Conservation (phyloP, 2,797 vertebrate genomes). For the Hypotaenidia okinawae region DNA sequence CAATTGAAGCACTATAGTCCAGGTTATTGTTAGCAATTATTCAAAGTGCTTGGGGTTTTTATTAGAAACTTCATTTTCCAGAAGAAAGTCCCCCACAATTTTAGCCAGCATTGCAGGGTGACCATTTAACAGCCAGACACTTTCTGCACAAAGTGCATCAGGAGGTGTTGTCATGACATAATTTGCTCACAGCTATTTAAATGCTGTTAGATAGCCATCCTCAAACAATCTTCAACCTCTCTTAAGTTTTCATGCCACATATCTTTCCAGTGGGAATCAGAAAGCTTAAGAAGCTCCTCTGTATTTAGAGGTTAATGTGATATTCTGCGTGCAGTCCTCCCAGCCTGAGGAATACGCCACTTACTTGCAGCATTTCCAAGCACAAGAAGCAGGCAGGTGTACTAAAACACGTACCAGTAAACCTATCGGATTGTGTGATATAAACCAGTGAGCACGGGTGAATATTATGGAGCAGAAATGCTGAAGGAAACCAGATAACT, state of each 20-base stretch:
- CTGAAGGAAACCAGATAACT: background rate
- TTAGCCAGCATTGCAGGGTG: background rate
- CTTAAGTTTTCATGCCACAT: background rate
- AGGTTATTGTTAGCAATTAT: constrained; percentile 72
- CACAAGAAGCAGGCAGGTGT: background rate
- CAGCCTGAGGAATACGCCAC: background rate
- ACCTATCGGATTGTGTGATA: background rate
- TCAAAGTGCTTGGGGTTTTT: constrained; percentile 23
- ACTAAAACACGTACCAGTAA: background rate
- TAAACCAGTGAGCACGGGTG: background rate
- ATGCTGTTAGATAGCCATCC: background rate
- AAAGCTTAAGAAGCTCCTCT: background rate
- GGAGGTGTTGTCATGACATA: background rate
- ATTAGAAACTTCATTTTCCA: constrained; percentile 50
- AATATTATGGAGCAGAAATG: background rate
- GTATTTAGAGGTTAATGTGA: background rate
- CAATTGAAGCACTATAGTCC: constrained; percentile 64
- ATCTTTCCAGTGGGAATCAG: background rate
- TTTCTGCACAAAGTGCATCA: background rate
- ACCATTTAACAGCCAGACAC: background rate
- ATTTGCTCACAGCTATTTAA: background rate
- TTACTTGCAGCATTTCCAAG: background rate
- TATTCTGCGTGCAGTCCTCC: background rate
- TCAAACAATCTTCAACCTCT: background rate
- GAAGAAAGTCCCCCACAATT: constrained; percentile 29